These are phyloP conservation scores for Ceratitis capitata DNA, from an alignment of 1,140 invertebrate genomes.

Conservation along the genomic window DNA sequence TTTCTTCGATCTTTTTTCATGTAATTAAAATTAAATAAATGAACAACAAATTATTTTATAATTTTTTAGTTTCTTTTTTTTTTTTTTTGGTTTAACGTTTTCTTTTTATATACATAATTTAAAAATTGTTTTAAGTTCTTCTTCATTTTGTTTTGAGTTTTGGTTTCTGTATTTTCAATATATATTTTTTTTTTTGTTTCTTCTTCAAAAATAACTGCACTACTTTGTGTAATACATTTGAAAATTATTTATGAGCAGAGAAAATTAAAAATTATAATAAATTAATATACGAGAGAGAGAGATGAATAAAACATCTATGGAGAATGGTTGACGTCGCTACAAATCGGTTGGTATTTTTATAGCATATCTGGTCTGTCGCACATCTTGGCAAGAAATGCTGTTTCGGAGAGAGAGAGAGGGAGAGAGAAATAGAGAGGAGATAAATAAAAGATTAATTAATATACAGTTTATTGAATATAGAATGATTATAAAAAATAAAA, in stretches of 20 bases:
- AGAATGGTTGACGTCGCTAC: slow-evolving; percentile 65
- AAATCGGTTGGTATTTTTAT: slow-evolving; percentile 55
- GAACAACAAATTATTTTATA: slow-evolving; percentile 60
- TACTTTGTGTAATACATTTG: slow-evolving; percentile 38
- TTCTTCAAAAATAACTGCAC: background rate
- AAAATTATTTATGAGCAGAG: slow-evolving; percentile 3
- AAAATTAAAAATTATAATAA: slow-evolving; percentile 28
- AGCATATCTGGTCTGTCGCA: slow-evolving; percentile 70
- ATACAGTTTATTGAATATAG: background rate
- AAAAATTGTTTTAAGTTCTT: slow-evolving; percentile 48
- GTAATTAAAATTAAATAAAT: slow-evolving; percentile 47
- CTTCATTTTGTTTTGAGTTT: slow-evolving; percentile 30
- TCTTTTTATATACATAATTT: slow-evolving; percentile 50
- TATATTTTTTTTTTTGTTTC: no score
- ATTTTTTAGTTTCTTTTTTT: slow-evolving; percentile 57
- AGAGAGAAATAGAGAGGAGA: background rate
- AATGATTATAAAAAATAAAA: background rate
- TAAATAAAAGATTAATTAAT: no score
- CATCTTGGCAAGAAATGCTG: slow-evolving; percentile 78
- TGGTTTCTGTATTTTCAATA: slow-evolving; percentile 37
- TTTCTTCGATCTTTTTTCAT: background rate
- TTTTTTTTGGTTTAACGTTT: slow-evolving; percentile 59
- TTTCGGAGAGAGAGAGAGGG: slow-evolving; percentile 46
- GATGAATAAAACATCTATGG: slow-evolving; percentile 66
- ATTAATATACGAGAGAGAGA: slow-evolving; percentile 64